Evolutionary conservation across 2,888 invertebrate genomes (phyloP).

Genomic region (Eupithecia abbreviata): DNA sequence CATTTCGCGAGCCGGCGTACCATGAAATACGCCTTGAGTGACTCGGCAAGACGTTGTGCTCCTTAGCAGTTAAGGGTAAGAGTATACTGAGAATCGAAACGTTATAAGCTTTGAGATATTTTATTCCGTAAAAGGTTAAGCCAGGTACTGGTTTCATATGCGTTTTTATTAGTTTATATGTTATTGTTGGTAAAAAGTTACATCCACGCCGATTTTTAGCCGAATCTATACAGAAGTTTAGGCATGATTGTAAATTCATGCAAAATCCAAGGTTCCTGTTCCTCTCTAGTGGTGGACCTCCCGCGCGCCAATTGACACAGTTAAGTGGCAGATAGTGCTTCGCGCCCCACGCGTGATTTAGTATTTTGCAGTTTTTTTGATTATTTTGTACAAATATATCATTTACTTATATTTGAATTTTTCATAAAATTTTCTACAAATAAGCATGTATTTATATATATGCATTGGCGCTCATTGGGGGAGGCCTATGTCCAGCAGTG

Average conservation of each 20-base stretch:
- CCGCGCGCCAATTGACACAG: no score
- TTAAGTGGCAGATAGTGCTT: no score
- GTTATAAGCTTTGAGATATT: not conserved
- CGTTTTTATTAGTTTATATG: not conserved
- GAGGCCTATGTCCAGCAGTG: no score
- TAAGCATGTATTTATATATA: no score
- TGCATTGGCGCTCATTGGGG: no score
- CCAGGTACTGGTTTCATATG: not conserved
- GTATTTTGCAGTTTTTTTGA: no score
- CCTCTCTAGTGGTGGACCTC: no score
- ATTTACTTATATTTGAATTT: no score
- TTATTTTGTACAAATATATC: no score
- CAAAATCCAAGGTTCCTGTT: no score
- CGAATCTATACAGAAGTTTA: not conserved
- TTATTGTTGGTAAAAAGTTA: not conserved
- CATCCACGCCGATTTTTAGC: not conserved
- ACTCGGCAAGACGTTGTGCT: slow-evolving; percentile 79
- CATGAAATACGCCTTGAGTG: slow-evolving; percentile 83
- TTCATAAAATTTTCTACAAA: no score
- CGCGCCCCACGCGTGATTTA: no score
- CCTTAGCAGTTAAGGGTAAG: slow-evolving; percentile 53
- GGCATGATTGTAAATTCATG: not conserved
- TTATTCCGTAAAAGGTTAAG: not conserved
- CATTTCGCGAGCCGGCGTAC: slow-evolving; percentile 81
- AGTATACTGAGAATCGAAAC: slow-evolving; percentile 40